A percentile compares a stretch with the other conserved stretches of the same genome.
Evolutionary conservation across 2,888 invertebrate genomes (phyloP).

Genomic region (Erebia palarica): DNA sequence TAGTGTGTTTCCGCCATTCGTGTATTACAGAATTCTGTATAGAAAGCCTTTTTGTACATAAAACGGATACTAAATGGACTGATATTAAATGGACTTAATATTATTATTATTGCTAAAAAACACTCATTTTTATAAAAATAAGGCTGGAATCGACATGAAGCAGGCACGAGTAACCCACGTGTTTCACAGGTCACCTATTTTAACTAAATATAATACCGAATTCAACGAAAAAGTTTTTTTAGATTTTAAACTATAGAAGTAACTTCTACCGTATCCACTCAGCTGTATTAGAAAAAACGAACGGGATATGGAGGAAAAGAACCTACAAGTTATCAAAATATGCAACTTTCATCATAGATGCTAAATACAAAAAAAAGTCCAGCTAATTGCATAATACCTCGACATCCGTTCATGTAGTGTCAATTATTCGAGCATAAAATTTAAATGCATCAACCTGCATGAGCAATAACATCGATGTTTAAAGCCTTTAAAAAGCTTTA

Average conservation of each 20-base stretch:
- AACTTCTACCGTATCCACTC: no score
- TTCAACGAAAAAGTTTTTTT: no score
- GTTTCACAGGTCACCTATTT: not conserved
- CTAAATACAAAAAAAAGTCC: not conserved
- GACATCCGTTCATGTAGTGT: constrained; percentile 22
- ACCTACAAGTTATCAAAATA: no score
- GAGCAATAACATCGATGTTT: constrained; percentile 34
- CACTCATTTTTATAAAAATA: not conserved
- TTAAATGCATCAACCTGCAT: constrained; percentile 37
- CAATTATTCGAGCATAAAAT: constrained; percentile 34
- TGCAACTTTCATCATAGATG: not conserved
- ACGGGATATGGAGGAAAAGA: no score
- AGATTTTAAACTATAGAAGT: no score
- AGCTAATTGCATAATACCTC: constrained; percentile 15
- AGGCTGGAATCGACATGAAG: not conserved
- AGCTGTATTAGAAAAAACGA: no score
- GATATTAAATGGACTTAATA: not conserved
- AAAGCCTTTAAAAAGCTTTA: constrained; percentile 33
- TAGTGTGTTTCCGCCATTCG: no score
- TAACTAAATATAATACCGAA: not conserved
- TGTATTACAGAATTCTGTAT: not conserved
- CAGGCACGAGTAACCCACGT: not conserved
- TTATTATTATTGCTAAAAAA: not conserved
- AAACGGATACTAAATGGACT: not conserved
- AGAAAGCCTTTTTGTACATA: not conserved